Conservation (phyloP, 2,888 invertebrate species). For the Heliconius ismenius region DNA sequence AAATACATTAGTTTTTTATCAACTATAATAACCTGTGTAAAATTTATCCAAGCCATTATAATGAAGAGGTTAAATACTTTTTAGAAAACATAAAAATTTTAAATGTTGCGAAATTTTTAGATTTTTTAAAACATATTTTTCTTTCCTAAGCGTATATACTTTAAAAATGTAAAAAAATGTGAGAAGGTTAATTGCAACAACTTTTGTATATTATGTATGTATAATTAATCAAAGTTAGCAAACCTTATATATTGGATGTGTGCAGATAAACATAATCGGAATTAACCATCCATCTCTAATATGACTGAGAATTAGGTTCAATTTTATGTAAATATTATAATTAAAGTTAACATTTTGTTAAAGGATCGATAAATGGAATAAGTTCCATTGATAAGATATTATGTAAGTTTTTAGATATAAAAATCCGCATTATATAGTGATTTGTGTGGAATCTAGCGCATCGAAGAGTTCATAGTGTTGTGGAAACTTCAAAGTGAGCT, state of each 20-base stretch:
- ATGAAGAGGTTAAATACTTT: neutral
- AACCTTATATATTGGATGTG: slow-evolving; percentile 40
- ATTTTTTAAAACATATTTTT: too few relatives aligned
- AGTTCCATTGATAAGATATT: slow-evolving; percentile 53
- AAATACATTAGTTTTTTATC: slow-evolving; percentile 4
- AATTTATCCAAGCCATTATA: slow-evolving; percentile 15
- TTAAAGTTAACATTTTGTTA: slow-evolving; percentile 51
- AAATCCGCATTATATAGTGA: slow-evolving; percentile 41
- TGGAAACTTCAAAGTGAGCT: slow-evolving; percentile 22
- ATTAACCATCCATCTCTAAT: slow-evolving; percentile 60
- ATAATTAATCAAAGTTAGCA: slow-evolving; percentile 30
- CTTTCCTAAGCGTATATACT: too few relatives aligned
- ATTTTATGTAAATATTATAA: slow-evolving; percentile 74
- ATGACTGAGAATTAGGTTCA: slow-evolving; percentile 80
- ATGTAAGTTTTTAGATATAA: slow-evolving; percentile 51
- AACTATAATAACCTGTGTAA: slow-evolving; percentile 1
- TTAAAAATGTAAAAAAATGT: too few relatives aligned
- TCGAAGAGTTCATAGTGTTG: slow-evolving; percentile 41
- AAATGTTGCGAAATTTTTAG: too few relatives aligned
- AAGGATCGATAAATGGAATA: slow-evolving; percentile 40
- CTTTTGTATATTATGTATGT: slow-evolving; percentile 28
- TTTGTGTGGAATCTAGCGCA: slow-evolving; percentile 45
- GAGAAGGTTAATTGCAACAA: slow-evolving; percentile 20
- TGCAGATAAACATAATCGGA: slow-evolving; percentile 36
- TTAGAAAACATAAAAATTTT: too few relatives aligned